phyloP scores from a whole-genome alignment of 2,797 vertebrate species.

The Enteromius viviparus region DNA sequence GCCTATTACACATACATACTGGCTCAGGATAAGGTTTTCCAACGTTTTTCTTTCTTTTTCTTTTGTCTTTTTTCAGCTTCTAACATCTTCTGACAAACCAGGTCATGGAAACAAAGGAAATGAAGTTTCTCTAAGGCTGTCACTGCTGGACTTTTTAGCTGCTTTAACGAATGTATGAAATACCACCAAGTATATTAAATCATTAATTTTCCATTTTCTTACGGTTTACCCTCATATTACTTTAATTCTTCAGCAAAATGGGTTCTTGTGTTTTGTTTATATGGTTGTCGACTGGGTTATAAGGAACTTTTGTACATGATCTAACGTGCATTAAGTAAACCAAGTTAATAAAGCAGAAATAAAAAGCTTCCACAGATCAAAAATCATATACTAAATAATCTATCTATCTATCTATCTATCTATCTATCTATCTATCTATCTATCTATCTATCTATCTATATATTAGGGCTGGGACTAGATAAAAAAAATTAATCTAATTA shows the following conservation, averaged over 20 bases:
- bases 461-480: no score
- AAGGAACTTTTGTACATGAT: no score
- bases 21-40: conserved; percentile 60
- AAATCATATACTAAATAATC: no score
- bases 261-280: no score
- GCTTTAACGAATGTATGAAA: background rate
- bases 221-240: background rate
- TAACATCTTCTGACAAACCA: conserved; percentile 9
- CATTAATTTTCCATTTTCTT: background rate
- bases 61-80: conserved; percentile 16
- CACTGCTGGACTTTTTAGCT: background rate
- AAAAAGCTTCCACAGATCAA: no score
- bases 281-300: no score
- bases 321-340: no score
- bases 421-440: no score
- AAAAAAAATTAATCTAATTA: no score
- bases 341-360: no score
- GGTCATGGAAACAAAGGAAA: conserved; percentile 7
- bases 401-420: no score
- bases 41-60: conserved; percentile 69
- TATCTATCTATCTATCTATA: no score
- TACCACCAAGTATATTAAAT: background rate
- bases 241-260: background rate
- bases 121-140: background rate
- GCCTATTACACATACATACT: conserved; percentile 53